phyloP scores from a whole-genome alignment of 2,113 vertebrate species.

The Dunckerocampus dactyliophorus region DNA sequence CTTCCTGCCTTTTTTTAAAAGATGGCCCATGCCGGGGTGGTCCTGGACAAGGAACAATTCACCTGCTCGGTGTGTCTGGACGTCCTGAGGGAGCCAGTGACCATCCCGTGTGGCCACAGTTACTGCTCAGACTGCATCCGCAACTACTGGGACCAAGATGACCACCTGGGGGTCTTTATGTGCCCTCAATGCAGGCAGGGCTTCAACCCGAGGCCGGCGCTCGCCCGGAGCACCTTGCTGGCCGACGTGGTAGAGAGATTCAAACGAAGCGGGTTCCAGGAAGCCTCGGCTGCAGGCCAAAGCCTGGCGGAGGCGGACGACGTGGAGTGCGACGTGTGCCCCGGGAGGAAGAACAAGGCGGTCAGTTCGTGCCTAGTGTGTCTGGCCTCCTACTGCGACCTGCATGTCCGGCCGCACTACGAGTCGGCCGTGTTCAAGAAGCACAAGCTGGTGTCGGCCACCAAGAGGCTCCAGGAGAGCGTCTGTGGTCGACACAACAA shows the following conservation, averaged over 20 bases:
- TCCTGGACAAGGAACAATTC: slow-evolving; percentile 72
- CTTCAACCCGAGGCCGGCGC: slow-evolving; percentile 69
- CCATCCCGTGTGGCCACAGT: slow-evolving; percentile 75
- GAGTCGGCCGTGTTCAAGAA: slow-evolving; percentile 88
- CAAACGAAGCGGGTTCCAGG: slow-evolving; percentile 45
- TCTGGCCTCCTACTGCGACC: slow-evolving; percentile 90
- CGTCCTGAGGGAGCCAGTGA: slow-evolving; percentile 65
- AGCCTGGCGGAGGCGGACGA: slow-evolving; percentile 55
- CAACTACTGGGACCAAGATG: slow-evolving; percentile 75
- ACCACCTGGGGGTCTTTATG: slow-evolving; percentile 59
- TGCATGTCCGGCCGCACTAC: slow-evolving; percentile 91
- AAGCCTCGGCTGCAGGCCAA: background rate
- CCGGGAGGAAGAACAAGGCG: slow-evolving; percentile 83
- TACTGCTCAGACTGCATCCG: slow-evolving; percentile 70
- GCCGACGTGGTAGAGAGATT: slow-evolving; percentile 74
- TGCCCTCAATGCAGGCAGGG: slow-evolving; percentile 73
- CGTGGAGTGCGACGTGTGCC: slow-evolving; percentile 86
- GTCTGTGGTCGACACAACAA: slow-evolving; percentile 69
- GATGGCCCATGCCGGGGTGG: slow-evolving; percentile 71
- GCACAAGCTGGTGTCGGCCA: slow-evolving; percentile 82
- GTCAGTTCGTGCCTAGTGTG: slow-evolving; percentile 91
- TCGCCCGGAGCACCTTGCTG: slow-evolving; percentile 72
- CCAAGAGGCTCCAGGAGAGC: slow-evolving; percentile 60
- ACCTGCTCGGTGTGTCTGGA: slow-evolving; percentile 76
- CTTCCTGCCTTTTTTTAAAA: background rate